Base-by-base conservation (phyloP, 2,113 vertebrate genomes). In the Xenus cinereus region DNA sequence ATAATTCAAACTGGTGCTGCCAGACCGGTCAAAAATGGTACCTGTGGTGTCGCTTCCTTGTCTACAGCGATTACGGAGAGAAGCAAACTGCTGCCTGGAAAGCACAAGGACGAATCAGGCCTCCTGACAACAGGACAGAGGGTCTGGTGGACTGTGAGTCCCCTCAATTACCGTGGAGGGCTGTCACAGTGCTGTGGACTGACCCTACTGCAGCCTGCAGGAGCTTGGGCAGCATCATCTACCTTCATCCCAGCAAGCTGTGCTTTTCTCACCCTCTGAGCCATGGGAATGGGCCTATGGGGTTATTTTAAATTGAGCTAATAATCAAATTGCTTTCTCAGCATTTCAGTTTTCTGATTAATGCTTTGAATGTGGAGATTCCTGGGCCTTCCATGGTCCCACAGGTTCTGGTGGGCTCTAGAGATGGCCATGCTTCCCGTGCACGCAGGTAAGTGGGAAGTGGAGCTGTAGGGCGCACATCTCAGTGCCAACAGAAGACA, bases 81-180 rank as follows among this genome's bases (percentile, higher is more conserved):
- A 56, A 48, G 66, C 17, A 73, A 41, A 81, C 14, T 6, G 51
- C 22, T 35, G 26, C 72, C 81, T 76, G 3, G 0, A 39, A 23
- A 51, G 21, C 1, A 1, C 3, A 3, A 14, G 35, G 16, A 39
- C 27, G 33, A 60, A 19, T 17, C 45, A 26, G 32, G 23, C 23
- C 43, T 32, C 16, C 26, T 80, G 48, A n/a, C 39, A 19, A 18
- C 0, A 2, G 27, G 13, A 7, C 0, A 6, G 28, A 6, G 21
- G 23, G 11, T 37, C 48, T 71, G 45, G 14, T 27, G 43, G 1
- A 1, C 46, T 56, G 14, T 23, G 18, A 20, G 43, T 8, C 19
- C 23, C 23, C 23, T 33, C 46, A 1, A 2, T 35, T 12, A 33
- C 20, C 13, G 0, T 7, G 41, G 20, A 54, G 72, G 18, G 33